A percentile compares a stretch with the other conserved stretches of the same genome.
phyloP scores from a whole-genome alignment of 2,113 vertebrate genomes.

The Sula dactylatra region DNA sequence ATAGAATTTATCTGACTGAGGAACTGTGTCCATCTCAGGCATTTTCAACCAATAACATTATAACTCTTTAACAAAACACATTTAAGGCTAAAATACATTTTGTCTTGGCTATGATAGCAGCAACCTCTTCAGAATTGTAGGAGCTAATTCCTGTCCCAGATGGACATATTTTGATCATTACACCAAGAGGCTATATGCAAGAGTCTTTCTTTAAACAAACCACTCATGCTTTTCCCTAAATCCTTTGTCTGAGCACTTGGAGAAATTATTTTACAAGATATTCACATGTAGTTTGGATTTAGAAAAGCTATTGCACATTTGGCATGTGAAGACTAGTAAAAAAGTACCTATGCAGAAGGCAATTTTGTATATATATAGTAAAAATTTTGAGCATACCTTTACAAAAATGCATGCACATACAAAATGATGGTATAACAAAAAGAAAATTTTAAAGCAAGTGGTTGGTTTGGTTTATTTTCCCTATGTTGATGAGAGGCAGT shows the following conservation, averaged over 20 bases:
- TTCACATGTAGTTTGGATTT: background rate
- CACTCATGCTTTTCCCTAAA: background rate
- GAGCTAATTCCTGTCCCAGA: rapidly evolving
- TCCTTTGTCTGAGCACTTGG: background rate
- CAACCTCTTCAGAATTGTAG: background rate
- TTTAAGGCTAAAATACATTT: background rate
- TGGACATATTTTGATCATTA: background rate
- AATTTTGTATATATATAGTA: background rate
- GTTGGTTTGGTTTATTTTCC: rapidly evolving
- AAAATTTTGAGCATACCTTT: background rate
- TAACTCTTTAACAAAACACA: background rate
- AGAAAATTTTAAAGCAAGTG: background rate
- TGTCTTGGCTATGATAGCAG: background rate
- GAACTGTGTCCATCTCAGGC: background rate
- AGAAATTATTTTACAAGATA: background rate
- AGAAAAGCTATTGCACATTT: background rate
- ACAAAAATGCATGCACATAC: background rate
- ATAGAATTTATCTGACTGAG: background rate
- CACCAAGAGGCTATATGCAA: background rate
- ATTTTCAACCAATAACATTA: background rate
- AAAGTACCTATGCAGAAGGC: background rate
- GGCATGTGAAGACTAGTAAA: background rate
- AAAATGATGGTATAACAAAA: background rate
- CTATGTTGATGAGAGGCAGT: background rate
- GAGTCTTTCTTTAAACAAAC: background rate